A percentile compares a stretch with the other conserved stretches of the same genome.
These are phyloP conservation scores for Gymnothorax reevesii DNA, from an alignment of 2,797 vertebrate genomes.

Conservation along the genomic window DNA sequence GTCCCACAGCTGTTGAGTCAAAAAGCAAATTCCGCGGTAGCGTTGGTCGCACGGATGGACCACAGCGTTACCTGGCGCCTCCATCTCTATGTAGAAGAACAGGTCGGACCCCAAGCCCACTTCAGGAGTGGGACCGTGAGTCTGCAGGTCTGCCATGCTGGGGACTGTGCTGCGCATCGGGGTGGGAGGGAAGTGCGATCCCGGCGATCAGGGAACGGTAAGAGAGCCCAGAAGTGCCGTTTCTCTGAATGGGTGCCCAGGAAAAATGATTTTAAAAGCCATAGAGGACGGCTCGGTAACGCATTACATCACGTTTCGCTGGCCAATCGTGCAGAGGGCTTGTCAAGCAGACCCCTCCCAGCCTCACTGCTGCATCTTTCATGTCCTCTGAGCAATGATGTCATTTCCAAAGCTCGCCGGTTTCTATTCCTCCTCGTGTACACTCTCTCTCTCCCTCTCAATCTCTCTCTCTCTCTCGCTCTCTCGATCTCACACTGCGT, in stretches of 20 bases:
- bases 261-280: slow-evolving; percentile 79
- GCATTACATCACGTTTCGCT: slow-evolving; percentile 94
- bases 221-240: slow-evolving; percentile 68
- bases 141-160: slow-evolving; percentile 78
- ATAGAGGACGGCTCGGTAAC: slow-evolving; percentile 86
- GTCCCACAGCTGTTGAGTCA: slow-evolving; percentile 3
- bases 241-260: slow-evolving; percentile 72
- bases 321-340: slow-evolving; percentile 89
- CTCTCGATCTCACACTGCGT: slow-evolving; percentile 1
- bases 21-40: slow-evolving; percentile 6
- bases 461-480: background rate
- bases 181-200: slow-evolving; percentile 22
- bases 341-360: slow-evolving; percentile 85
- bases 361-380: slow-evolving; percentile 70
- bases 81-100: slow-evolving; percentile 84
- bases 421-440: slow-evolving; percentile 18
- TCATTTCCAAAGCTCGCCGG: slow-evolving; percentile 56
- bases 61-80: slow-evolving; percentile 71
- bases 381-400: slow-evolving; percentile 69
- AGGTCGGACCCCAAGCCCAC: slow-evolving; percentile 73
- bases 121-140: slow-evolving; percentile 67
- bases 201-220: slow-evolving; percentile 65
- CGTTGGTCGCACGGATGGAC: slow-evolving; percentile 18
- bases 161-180: slow-evolving; percentile 75
- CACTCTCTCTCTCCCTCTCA: background rate